These are phyloP conservation scores for Spermophilus dauricus DNA, from an alignment of 2,113 vertebrate genomes.

Conservation along the genomic window DNA sequence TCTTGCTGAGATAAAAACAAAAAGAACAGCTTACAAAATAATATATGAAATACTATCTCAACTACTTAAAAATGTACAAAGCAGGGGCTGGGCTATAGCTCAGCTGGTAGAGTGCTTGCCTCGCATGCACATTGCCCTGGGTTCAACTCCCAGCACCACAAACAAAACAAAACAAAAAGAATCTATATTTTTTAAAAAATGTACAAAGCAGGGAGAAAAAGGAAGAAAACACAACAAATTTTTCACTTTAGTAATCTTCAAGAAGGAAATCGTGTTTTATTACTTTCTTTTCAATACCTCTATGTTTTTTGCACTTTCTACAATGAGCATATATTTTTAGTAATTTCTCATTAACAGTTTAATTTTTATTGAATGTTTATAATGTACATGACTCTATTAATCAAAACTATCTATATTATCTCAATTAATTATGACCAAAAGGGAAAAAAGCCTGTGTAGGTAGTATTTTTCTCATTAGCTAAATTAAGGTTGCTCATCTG, in stretches of 20 bases:
- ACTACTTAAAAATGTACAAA: conserved; percentile 7
- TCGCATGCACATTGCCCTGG: too few relatives aligned
- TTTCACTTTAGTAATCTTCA: background rate
- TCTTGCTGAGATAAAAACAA: conserved; percentile 44
- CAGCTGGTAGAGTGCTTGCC: too few relatives aligned
- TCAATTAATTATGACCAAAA: conserved; percentile 28
- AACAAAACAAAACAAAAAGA: too few relatives aligned
- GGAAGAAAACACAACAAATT: background rate
- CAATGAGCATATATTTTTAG: background rate
- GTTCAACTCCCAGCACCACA: too few relatives aligned
- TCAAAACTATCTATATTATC: background rate
- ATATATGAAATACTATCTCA: background rate
- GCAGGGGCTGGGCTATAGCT: too few relatives aligned
- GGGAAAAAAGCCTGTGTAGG: background rate
- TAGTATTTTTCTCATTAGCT: background rate
- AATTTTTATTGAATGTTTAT: background rate
- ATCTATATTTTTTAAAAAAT: background rate
- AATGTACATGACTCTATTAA: background rate
- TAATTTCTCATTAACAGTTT: background rate
- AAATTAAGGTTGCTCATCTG: background rate
- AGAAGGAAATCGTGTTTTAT: background rate
- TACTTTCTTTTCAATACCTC: background rate
- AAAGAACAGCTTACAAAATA: conserved; percentile 46
- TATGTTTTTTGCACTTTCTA: conserved; percentile 9
- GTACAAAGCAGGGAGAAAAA: background rate